Evolutionary conservation across 1,140 invertebrate genomes (phyloP), one percentile per base, ranked within the genome.

Genomic region (Melitaea cinxia): DNA sequence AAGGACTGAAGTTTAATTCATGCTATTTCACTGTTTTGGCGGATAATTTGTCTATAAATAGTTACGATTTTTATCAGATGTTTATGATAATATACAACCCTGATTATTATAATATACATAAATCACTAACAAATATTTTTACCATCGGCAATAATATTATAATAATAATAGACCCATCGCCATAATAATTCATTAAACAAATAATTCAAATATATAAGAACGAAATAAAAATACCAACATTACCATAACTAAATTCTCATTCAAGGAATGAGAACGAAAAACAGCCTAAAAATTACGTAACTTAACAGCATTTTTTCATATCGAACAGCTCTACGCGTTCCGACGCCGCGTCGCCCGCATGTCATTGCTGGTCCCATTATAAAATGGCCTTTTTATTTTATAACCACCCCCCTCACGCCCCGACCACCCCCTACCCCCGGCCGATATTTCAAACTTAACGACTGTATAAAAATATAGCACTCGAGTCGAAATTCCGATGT

Each of bases 321-420:
- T 9, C 17, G 50, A 21, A 35, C 68, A 53, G 60, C 63, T 70
- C 68, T 30, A 70, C 58, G 63, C 60, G 59, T 65, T 68, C 69
- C 72, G 80, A 62, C 82, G 42, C 42, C 58, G 42, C 74, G 86
- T 78, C 83, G 85, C 87, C 87, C 86, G 86, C 86, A 88, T 89
- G 86, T 86, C 84, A 86, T 86, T 83, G 77, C 77, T 61, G 55
- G 75, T 75, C 78, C 86, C 84, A 89, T 89, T 89, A 88, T 89
- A 89, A 89, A 89, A 89, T 88, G 85, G 78, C 80, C 80, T 89
- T 89, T 89, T 89, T 89, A 87, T 87, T 89, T 88, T 85, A 85
- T 83, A 83, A 68, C 52, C 65, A 42, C 64, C 50, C 69, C 69
- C 60, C 65, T n/a, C 50, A 52, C 68, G 47, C 69, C 61, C 37